These are phyloP conservation scores for Pituophis catenifer DNA, from an alignment of 2,113 vertebrate species.

Conservation along the genomic window DNA sequence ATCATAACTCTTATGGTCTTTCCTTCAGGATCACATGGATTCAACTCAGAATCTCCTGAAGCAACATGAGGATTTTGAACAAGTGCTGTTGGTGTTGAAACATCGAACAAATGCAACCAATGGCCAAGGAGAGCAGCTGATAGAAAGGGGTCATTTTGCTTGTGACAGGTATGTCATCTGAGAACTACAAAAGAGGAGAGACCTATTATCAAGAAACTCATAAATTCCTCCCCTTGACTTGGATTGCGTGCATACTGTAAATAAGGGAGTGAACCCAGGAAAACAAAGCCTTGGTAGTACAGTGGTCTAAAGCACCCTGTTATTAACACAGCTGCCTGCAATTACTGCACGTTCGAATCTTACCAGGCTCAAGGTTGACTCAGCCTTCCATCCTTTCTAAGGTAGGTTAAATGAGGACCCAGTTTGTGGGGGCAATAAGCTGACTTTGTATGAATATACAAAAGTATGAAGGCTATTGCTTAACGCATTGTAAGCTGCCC, in stretches of 20 bases:
- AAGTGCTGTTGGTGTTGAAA: conserved; percentile 72
- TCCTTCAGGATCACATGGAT: conserved; percentile 77
- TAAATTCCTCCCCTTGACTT: background rate
- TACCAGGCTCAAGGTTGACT: too few relatives aligned
- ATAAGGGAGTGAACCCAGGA: background rate
- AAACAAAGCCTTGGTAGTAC: too few relatives aligned
- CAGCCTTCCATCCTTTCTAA: too few relatives aligned
- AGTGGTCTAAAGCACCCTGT: too few relatives aligned
- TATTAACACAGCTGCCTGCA: too few relatives aligned
- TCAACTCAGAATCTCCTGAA: conserved; percentile 75
- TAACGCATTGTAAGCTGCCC: too few relatives aligned
- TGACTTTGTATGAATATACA: too few relatives aligned
- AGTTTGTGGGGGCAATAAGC: too few relatives aligned
- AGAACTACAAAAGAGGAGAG: background rate
- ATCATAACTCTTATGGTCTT: background rate
- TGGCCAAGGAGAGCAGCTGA: conserved; percentile 68
- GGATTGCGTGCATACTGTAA: background rate
- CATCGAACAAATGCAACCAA: conserved; percentile 68
- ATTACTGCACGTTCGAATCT: too few relatives aligned
- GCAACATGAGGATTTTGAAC: conserved; percentile 77
- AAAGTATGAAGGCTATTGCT: too few relatives aligned
- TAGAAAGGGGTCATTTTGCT: conserved; percentile 67
- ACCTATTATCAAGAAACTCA: background rate
- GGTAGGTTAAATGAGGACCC: too few relatives aligned
- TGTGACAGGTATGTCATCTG: conserved; percentile 64